phyloP scores from a whole-genome alignment of 2,888 invertebrate species.

The Tholera decimalis region DNA sequence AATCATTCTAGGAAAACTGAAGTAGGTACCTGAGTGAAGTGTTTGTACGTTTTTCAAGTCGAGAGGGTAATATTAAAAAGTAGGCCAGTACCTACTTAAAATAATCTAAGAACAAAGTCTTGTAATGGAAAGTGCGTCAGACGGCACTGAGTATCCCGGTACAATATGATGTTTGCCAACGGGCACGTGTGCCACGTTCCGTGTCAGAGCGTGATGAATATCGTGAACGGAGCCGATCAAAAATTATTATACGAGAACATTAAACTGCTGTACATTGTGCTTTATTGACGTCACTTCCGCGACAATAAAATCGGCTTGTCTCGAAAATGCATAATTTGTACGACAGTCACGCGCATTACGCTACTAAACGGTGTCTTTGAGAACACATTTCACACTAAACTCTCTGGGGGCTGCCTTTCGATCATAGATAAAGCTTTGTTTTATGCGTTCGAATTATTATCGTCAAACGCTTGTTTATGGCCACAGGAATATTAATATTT shows the following conservation, averaged over 20 bases:
- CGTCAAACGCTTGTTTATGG: constrained; percentile 88
- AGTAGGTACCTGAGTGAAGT: constrained; percentile 50
- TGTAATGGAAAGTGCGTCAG: constrained; percentile 58
- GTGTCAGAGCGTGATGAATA: constrained; percentile 80
- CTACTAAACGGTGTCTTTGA: constrained; percentile 90
- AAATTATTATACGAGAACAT: constrained; percentile 88
- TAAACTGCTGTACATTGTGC: constrained; percentile 88
- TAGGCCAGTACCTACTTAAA: constrained; percentile 48
- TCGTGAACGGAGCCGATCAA: constrained; percentile 84
- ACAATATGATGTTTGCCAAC: constrained; percentile 57
- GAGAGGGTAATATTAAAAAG: constrained; percentile 58
- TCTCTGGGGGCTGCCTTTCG: constrained; percentile 83
- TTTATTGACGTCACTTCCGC: constrained; percentile 91
- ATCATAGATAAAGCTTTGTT: constrained; percentile 90
- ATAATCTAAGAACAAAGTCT: constrained; percentile 65
- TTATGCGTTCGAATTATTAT: constrained; percentile 89
- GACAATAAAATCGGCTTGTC: constrained; percentile 90
- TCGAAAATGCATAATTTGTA: constrained; percentile 91
- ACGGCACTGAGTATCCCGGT: constrained; percentile 32
- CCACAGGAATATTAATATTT: constrained; percentile 86
- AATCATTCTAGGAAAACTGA: constrained; percentile 61
- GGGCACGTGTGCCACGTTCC: constrained; percentile 70
- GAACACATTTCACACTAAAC: constrained; percentile 91
- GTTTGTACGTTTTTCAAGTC: constrained; percentile 61
- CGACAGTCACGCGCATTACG: constrained; percentile 89